phyloP scores from a whole-genome alignment of 2,797 vertebrate genomes.

The Chiroxiphia lanceolata region DNA sequence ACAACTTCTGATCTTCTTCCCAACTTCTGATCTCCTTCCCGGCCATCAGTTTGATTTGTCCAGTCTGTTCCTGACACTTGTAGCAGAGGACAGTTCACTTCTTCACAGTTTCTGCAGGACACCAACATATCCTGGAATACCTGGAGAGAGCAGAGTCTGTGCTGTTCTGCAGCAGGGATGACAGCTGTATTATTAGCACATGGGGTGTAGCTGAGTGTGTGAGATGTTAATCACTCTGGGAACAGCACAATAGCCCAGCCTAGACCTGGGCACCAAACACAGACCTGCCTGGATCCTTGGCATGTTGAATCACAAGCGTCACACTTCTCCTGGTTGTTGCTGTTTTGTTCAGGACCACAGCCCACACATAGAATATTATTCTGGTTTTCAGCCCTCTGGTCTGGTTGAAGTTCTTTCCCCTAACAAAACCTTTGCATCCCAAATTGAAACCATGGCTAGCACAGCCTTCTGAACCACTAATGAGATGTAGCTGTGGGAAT shows the following conservation, averaged over 20 bases:
- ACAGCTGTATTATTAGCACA: not conserved
- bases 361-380: not conserved
- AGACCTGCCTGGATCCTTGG: not conserved
- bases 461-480: slow-evolving; percentile 36
- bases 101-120: not conserved
- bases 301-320: not conserved
- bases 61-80: not conserved
- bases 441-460: slow-evolving; percentile 25
- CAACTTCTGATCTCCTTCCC: not conserved
- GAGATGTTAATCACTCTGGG: not conserved
- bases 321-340: not conserved
- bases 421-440: slow-evolving; percentile 30
- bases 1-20: not conserved
- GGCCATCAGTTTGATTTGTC: not conserved
- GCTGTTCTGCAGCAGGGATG: not conserved
- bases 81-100: not conserved
- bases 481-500: slow-evolving; percentile 64
- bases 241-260: not conserved
- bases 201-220: not conserved
- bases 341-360: not conserved
- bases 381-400: not conserved
- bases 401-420: not conserved
- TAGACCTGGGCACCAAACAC: not conserved
- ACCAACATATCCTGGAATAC: not conserved
- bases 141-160: not conserved